phyloP scores from a whole-genome alignment of 2,888 invertebrate species.

The Oscheius sp. region DNA sequence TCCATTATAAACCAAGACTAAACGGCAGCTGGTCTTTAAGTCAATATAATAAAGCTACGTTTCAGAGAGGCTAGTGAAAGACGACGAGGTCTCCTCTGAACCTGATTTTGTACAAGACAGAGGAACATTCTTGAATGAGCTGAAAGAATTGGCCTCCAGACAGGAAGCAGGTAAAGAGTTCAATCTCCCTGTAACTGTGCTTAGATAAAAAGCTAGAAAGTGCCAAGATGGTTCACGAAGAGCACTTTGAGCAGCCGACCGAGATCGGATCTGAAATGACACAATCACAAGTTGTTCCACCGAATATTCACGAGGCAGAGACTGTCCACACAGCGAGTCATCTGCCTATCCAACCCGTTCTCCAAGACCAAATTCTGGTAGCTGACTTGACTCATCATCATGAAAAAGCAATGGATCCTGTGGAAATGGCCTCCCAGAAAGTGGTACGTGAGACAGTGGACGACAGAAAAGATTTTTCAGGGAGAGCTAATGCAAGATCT shows the following conservation, averaged over 20 bases:
- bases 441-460: conserved; percentile 3
- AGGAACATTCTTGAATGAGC: conserved; percentile 39
- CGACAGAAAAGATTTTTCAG: background rate
- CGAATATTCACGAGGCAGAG: conserved; percentile 17
- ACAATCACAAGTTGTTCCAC: conserved; percentile 16
- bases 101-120: conserved; percentile 56
- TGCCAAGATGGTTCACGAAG: background rate
- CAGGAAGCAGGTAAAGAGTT: conserved; percentile 4
- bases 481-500: conserved; percentile 13
- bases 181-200: background rate
- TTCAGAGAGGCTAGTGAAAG: conserved; percentile 36
- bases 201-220: background rate
- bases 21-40: too few species aligned
- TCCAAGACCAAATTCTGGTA: conserved; percentile 19
- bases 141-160: background rate
- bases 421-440: conserved; percentile 23
- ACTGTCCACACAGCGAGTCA: conserved; percentile 14
- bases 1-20: too few species aligned
- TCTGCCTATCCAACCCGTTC: conserved; percentile 16
- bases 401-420: background rate
- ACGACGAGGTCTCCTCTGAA: conserved; percentile 54
- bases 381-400: background rate
- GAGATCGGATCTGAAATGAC: conserved; percentile 22
- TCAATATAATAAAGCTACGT: background rate
- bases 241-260: conserved; percentile 5